Percentiles rank a stretch among this genome's conserved stretches.
These are phyloP conservation scores for Nylanderia fulva DNA, from an alignment of 1,140 invertebrate species.

Conservation along the genomic window DNA sequence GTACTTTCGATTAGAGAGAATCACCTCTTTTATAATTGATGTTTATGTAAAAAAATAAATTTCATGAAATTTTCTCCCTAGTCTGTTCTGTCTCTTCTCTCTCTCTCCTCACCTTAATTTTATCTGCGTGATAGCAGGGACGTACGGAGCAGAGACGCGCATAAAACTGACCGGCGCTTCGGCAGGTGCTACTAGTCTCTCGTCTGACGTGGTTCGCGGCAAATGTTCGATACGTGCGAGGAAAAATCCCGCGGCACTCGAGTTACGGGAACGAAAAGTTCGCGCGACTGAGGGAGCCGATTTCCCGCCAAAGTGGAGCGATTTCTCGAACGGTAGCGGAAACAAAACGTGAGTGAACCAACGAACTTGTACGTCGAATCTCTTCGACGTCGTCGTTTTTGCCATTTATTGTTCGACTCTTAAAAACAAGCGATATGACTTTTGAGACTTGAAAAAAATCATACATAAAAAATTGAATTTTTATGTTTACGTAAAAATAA, in stretches of 20 bases:
- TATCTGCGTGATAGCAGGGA: constrained; percentile 69
- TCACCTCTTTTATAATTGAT: neutral
- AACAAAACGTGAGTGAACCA: constrained; percentile 49
- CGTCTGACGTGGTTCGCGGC: constrained; percentile 61
- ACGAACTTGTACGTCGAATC: neutral
- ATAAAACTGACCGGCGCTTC: constrained; percentile 77
- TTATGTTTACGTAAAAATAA: neutral
- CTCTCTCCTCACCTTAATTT: constrained; percentile 66
- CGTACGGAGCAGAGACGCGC: constrained; percentile 65
- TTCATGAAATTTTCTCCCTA: constrained; percentile 18
- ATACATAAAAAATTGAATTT: neutral
- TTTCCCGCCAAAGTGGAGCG: constrained; percentile 50
- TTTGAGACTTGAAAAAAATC: neutral
- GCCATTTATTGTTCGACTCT: neutral
- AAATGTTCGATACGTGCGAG: constrained; percentile 62
- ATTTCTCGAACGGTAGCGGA: constrained; percentile 10
- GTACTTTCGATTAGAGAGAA: neutral
- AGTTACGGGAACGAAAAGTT: constrained; percentile 21
- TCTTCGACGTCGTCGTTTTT: neutral
- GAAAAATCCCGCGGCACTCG: constrained; percentile 52
- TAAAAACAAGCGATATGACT: too few species aligned
- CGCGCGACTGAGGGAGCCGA: neutral
- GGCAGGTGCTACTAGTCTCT: constrained; percentile 68
- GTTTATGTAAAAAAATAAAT: constrained; percentile 27
- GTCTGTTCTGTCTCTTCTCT: constrained; percentile 26